Evolutionary conservation across 2,113 vertebrate species (phyloP).

Genomic region (Chaenogobius annularis): DNA sequence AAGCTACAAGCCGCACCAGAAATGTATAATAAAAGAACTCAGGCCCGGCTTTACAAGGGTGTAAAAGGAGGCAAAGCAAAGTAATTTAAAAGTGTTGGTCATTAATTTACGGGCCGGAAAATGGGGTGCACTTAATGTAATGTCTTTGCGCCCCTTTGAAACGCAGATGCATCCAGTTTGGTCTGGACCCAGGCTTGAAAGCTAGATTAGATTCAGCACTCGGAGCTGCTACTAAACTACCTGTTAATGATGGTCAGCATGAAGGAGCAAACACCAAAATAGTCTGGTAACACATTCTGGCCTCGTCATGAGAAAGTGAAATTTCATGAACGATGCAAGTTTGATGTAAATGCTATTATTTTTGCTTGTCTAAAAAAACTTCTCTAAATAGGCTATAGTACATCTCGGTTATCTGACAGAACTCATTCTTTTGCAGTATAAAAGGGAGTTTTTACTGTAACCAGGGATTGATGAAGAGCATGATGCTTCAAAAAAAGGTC

Average conservation of each 20-base stretch:
- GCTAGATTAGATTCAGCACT: not conserved
- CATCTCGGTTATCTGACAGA: constrained; percentile 33
- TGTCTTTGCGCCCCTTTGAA: no score
- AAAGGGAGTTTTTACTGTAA: constrained; percentile 57
- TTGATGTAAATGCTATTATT: constrained; percentile 1
- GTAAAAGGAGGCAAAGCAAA: no score
- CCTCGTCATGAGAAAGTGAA: constrained; percentile 20
- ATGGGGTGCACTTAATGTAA: no score
- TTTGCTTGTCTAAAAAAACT: constrained; percentile 25
- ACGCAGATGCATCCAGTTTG: no score
- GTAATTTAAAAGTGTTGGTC: no score
- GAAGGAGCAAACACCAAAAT: constrained; percentile 16
- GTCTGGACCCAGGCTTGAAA: constrained; percentile 3
- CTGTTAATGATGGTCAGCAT: constrained; percentile 32
- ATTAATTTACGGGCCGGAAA: no score
- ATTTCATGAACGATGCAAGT: constrained; percentile 36
- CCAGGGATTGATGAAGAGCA: constrained; percentile 72
- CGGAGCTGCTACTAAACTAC: constrained; percentile 42
- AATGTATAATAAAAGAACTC: constrained; percentile 32
- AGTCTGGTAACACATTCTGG: constrained; percentile 29
- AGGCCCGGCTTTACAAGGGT: no score
- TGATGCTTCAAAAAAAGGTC: constrained; percentile 58
- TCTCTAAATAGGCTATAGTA: constrained; percentile 43
- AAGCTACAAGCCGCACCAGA: constrained; percentile 65
- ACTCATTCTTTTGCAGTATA: constrained; percentile 55